Conservation (phyloP, 2,797 vertebrate genomes). For the Thaleichthys pacificus region DNA sequence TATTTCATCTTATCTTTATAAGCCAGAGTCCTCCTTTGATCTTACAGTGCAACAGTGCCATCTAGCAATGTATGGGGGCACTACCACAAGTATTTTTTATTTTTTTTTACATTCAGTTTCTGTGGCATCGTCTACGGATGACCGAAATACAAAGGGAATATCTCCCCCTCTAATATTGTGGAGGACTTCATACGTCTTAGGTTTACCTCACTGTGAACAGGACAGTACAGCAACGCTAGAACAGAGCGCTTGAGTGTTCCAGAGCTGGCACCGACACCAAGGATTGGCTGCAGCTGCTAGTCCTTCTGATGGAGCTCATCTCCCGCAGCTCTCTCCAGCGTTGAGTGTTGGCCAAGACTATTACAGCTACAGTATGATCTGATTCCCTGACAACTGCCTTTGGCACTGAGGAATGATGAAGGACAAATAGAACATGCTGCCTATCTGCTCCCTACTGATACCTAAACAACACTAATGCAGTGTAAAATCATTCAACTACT, state of each 20-base stretch:
- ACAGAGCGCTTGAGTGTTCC: slow-evolving; percentile 33
- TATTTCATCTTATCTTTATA: slow-evolving; percentile 66
- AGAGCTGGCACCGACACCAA: slow-evolving; percentile 39
- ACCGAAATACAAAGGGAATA: background rate
- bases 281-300: slow-evolving; percentile 26
- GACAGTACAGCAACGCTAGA: background rate
- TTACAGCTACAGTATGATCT: background rate
- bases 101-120: slow-evolving; percentile 47
- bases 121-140: slow-evolving; percentile 40
- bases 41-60: slow-evolving; percentile 61
- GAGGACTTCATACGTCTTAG: background rate
- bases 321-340: slow-evolving; percentile 17
- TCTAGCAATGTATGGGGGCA: slow-evolving; percentile 50
- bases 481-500: no score
- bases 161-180: background rate
- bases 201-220: background rate
- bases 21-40: slow-evolving; percentile 25
- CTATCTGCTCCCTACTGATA: background rate
- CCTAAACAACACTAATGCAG: background rate
- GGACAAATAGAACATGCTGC: background rate
- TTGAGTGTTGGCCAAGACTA: background rate
- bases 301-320: background rate
- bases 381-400: background rate
- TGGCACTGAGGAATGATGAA: background rate
- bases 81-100: background rate